phyloP scores from a whole-genome alignment of 2,888 invertebrate species.

The Epinotia brunnichana region DNA sequence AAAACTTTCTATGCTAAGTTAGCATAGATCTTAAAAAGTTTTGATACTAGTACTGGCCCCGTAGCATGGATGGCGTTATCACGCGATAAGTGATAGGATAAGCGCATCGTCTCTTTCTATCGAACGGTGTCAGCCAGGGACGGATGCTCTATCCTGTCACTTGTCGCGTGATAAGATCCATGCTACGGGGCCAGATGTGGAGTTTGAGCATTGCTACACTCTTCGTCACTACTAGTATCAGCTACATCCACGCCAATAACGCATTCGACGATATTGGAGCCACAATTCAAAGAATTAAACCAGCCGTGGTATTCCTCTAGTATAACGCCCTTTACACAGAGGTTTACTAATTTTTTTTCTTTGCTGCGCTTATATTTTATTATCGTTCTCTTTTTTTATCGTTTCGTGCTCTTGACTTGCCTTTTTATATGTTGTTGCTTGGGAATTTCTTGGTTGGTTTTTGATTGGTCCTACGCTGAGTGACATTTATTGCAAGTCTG shows the following conservation, averaged over 20 bases:
- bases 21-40: neutral
- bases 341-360: neutral
- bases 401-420: neutral
- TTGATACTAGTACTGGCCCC: too few relatives aligned
- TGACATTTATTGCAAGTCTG: conserved; percentile 3
- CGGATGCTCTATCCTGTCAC: too few relatives aligned
- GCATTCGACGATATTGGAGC: neutral
- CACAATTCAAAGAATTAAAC: neutral
- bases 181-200: too few relatives aligned
- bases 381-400: neutral
- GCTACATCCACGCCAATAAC: neutral
- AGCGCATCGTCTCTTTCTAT: too few relatives aligned
- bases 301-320: conserved; percentile 4
- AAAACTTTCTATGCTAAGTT: neutral
- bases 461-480: neutral
- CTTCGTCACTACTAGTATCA: neutral
- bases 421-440: conserved; percentile 7
- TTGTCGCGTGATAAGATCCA: too few relatives aligned
- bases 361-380: neutral
- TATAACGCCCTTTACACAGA: conserved; percentile 1
- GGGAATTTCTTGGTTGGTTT: neutral
- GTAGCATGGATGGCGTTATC: too few relatives aligned
- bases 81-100: too few relatives aligned
- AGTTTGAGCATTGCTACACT: neutral
- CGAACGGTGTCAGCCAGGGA: too few relatives aligned